Conservation (phyloP, 2,113 vertebrate genomes). For the Tonatia bakeri region DNA sequence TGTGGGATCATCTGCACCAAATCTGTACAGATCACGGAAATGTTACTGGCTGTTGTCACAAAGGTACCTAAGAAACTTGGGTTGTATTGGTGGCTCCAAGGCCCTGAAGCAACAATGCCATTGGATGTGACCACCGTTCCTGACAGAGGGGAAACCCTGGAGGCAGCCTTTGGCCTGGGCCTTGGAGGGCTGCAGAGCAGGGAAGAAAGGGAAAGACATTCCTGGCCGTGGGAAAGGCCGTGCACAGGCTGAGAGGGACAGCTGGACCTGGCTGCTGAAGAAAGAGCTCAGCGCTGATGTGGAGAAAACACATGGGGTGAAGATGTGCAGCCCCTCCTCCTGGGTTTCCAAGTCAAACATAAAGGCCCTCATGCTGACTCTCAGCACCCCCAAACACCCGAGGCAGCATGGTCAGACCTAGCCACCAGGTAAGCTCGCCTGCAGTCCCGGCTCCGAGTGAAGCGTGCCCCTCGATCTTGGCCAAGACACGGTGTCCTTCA, state of each 20-base stretch:
- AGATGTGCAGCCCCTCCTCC: neutral
- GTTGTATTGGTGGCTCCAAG: accelerated
- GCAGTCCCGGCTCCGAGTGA: accelerated
- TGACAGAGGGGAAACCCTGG: neutral
- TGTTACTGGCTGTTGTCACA: no score
- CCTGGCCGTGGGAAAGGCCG: accelerated
- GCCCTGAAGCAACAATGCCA: neutral
- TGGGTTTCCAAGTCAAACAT: neutral
- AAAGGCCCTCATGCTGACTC: accelerated
- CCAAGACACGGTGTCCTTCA: neutral
- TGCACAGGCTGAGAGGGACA: accelerated
- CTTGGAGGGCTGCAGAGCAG: no score
- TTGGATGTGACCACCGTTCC: neutral
- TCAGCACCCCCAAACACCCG: accelerated
- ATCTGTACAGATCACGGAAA: accelerated
- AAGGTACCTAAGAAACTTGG: accelerated
- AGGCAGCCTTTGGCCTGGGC: neutral
- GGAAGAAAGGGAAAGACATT: no score
- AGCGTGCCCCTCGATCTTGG: accelerated
- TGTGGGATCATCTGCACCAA: neutral
- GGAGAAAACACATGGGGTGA: accelerated
- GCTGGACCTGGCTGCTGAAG: neutral
- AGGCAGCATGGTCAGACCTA: accelerated
- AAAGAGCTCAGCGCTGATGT: accelerated
- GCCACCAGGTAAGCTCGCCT: accelerated